phyloP scores from a whole-genome alignment of 2,888 invertebrate species.

The Pandemis heparana region DNA sequence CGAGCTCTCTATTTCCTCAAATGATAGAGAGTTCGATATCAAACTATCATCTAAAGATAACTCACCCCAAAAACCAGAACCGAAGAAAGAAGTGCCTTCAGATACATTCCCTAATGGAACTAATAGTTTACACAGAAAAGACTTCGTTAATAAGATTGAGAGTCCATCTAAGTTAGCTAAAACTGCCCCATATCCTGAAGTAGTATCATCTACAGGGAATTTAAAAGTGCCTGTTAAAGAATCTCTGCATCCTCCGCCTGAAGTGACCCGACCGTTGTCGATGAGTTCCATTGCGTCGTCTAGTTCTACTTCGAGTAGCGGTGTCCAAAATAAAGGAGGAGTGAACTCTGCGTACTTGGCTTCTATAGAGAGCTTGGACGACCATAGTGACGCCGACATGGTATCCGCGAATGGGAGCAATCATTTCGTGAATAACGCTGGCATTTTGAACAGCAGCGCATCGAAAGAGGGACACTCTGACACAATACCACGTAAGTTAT shows the following conservation, averaged over 20 bases:
- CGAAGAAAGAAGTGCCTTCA: conserved; percentile 63
- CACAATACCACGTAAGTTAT: conserved; percentile 69
- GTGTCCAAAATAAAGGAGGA: conserved; percentile 87
- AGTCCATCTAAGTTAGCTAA: conserved; percentile 68
- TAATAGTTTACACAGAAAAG: conserved; percentile 76
- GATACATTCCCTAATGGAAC: conserved; percentile 68
- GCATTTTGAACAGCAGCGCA: conserved; percentile 65
- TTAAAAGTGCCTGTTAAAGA: conserved; percentile 77
- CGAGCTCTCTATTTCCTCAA: conserved; percentile 78
- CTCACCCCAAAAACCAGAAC: conserved; percentile 68
- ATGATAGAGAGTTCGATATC: conserved; percentile 82
- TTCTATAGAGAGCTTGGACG: conserved; percentile 94
- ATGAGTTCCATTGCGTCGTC: conserved; percentile 92
- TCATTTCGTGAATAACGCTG: conserved; percentile 74
- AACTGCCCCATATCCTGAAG: conserved; percentile 72
- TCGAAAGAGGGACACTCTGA: conserved; percentile 71
- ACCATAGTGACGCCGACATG: conserved; percentile 90
- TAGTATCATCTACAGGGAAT: conserved; percentile 76
- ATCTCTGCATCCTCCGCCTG: conserved; percentile 83
- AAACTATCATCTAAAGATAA: conserved; percentile 76
- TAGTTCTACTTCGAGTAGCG: conserved; percentile 87
- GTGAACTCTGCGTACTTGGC: conserved; percentile 93
- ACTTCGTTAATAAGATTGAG: conserved; percentile 61
- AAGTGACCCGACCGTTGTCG: conserved; percentile 89
- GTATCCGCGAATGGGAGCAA: conserved; percentile 79